Percentiles rank a stretch among this genome's conserved stretches.
phyloP scores from a whole-genome alignment of 2,113 vertebrate genomes.

The Nibea coibor region DNA sequence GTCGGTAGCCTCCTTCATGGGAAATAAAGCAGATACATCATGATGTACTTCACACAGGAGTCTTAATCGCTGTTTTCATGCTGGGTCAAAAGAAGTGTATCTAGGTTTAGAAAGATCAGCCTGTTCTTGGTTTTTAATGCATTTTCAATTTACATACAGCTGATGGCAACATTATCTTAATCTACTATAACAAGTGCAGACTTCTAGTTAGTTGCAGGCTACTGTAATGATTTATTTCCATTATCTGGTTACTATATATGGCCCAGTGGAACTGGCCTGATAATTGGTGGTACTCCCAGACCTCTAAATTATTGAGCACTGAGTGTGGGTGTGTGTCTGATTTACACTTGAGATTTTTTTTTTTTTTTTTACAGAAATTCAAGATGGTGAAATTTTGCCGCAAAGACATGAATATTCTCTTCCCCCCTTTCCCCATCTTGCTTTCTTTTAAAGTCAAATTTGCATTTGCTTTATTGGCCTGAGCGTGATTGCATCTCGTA shows the following conservation, averaged over 20 bases:
- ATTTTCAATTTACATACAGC: slow-evolving; percentile 5
- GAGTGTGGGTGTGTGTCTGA: slow-evolving; percentile 11
- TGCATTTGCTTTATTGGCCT: not conserved
- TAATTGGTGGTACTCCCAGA: slow-evolving; percentile 51
- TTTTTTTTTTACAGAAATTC: slow-evolving; percentile 9
- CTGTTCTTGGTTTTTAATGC: not conserved
- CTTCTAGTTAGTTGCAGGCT: not conserved
- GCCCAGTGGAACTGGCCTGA: slow-evolving; percentile 13
- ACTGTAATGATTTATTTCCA: slow-evolving; percentile 26
- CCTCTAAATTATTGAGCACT: slow-evolving; percentile 45
- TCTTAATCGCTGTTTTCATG: slow-evolving; percentile 12
- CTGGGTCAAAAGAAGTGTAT: not conserved
- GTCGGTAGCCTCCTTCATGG: not conserved
- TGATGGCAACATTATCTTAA: slow-evolving; percentile 5
- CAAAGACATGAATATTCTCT: not conserved
- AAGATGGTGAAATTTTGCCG: not conserved
- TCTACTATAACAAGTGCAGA: slow-evolving; percentile 4
- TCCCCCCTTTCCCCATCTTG: not conserved
- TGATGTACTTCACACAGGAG: not conserved
- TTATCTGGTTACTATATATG: slow-evolving; percentile 39
- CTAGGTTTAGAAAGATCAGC: not conserved
- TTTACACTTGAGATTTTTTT: slow-evolving; percentile 1
- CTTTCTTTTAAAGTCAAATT: slow-evolving; percentile 10
- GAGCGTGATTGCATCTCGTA: not conserved
- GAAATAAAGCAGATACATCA: slow-evolving; percentile 14